Conservation (phyloP, 35 echinoderm and acorn worm genomes). For the Acanthaster planci region DNA sequence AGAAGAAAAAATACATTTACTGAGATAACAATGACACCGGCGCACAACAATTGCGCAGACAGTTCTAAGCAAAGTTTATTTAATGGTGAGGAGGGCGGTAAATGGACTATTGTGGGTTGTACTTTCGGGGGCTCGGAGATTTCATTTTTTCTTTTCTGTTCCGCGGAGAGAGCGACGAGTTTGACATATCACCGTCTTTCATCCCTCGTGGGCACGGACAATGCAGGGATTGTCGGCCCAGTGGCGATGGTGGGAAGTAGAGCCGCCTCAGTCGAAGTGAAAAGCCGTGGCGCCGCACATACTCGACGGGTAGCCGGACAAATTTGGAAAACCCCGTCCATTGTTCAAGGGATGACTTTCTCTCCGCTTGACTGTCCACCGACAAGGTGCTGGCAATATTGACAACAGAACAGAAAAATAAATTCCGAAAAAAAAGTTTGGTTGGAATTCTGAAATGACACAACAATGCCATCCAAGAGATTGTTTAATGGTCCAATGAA, state of each 20-base stretch:
- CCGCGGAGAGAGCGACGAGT: background rate
- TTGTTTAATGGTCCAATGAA: constrained; percentile 32
- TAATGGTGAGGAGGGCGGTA: background rate
- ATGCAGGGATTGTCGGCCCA: background rate
- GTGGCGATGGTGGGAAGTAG: background rate
- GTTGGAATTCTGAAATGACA: background rate
- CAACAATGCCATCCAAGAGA: background rate
- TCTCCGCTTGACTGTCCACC: background rate
- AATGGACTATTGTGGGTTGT: background rate
- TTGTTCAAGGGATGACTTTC: constrained; percentile 2
- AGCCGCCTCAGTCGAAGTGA: background rate
- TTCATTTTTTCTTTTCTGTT: too few species aligned
- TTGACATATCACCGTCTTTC: constrained; percentile 22
- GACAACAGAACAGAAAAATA: background rate
- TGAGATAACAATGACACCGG: too few species aligned
- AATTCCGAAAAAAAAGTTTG: background rate
- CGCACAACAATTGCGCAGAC: too few species aligned
- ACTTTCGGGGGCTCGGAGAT: background rate
- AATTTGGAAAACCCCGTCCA: background rate
- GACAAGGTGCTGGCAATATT: background rate
- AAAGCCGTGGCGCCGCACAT: constrained; percentile 4
- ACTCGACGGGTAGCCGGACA: background rate
- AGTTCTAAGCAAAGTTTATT: background rate
- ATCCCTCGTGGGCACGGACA: background rate
- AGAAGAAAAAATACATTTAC: too few species aligned